These are phyloP conservation scores for Apaloderma vittatum DNA, from an alignment of 2,113 vertebrate genomes.

Conservation along the genomic window DNA sequence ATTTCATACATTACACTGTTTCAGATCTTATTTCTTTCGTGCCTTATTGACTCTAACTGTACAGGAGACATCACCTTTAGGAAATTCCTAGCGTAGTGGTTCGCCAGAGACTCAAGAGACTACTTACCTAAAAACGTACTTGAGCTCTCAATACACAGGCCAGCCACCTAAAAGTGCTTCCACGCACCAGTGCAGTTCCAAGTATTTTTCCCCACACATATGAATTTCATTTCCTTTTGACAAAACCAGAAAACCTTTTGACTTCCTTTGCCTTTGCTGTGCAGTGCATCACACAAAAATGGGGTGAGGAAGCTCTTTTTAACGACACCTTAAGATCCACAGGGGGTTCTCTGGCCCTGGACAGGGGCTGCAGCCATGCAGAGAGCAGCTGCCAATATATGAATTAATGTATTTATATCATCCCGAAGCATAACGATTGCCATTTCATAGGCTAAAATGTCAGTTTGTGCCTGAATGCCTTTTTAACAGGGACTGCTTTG, in stretches of 20 bases:
- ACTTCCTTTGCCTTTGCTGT: background rate
- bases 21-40: slow-evolving; percentile 49
- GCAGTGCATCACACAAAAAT: background rate
- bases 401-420: background rate
- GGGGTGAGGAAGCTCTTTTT: background rate
- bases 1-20: slow-evolving; percentile 11
- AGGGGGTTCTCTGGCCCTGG: fast-evolving
- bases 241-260: background rate
- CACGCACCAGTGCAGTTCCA: background rate
- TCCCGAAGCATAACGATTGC: background rate
- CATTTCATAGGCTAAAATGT: background rate
- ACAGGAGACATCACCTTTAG: slow-evolving; percentile 33
- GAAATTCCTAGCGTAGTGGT: background rate
- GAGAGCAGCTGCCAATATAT: background rate
- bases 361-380: background rate
- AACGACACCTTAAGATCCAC: background rate
- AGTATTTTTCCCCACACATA: background rate
- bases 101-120: slow-evolving; percentile 10
- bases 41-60: slow-evolving; percentile 48
- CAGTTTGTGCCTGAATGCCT: background rate
- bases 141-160: slow-evolving; percentile 51
- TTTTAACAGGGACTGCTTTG: background rate
- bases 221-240: background rate
- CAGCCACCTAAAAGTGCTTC: slow-evolving; percentile 12
- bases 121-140: background rate